Percentiles rank a stretch among this genome's conserved stretches.
Evolutionary conservation across 2,113 vertebrate genomes (phyloP).

Genomic region (Pseudopipra pipra): DNA sequence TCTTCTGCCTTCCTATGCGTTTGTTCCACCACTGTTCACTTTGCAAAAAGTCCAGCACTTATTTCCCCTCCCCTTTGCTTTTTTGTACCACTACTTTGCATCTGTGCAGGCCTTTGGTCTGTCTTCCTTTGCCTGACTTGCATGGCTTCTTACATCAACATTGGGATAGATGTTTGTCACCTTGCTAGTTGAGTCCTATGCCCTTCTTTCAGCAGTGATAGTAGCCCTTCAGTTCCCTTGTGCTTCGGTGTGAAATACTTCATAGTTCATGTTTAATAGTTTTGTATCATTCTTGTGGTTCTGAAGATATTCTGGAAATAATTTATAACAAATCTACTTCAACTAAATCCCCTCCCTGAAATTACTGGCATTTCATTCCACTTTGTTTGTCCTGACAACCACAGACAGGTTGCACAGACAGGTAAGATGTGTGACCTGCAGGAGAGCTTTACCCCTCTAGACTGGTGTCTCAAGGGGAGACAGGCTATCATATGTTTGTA

Average conservation of each 20-base stretch:
- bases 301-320: neutral
- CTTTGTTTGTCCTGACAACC: neutral
- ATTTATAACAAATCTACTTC: neutral
- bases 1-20: neutral
- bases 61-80: neutral
- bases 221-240: neutral
- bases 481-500: neutral
- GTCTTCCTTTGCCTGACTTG: neutral
- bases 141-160: accelerated
- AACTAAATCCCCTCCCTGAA: neutral
- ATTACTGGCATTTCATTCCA: neutral
- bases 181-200: accelerated
- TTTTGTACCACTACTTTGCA: neutral
- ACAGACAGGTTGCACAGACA: neutral
- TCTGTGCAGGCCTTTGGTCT: neutral
- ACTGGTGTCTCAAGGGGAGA: neutral
- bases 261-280: neutral
- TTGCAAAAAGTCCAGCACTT: neutral
- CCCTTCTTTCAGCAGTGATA: neutral
- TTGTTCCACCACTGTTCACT: neutral
- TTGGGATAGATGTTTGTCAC: neutral
- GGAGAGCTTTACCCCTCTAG: neutral
- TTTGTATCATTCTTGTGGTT: neutral
- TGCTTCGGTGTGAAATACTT: neutral
- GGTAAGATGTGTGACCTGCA: neutral